Evolutionary conservation across 92 coral and sea anemone genomes (phyloP), one percentile per base, ranked within the genome.

Genomic region (Porites divaricata): DNA sequence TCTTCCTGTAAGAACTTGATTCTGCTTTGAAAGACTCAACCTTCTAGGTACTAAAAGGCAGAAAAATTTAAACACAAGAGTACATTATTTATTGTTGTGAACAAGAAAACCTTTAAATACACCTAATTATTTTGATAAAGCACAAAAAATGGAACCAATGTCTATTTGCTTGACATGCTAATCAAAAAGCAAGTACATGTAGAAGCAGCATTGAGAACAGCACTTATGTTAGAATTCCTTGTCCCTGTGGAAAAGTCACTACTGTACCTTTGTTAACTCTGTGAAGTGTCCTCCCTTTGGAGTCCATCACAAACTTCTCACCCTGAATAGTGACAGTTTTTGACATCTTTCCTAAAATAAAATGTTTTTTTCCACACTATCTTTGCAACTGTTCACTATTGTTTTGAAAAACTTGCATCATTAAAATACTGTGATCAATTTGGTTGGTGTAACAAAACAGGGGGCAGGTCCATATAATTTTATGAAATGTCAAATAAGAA

Each of bases 301-400:
- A 74, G 50, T 91, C 84, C 90, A 91, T 80, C 19, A 88, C 72
- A 86, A 91, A 95, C 50, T 85, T 84, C 72, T 86, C 91, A 19
- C 98, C 98, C 26, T 93, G 81, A 71, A 95, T 91, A 35, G 81
- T 89, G 17, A 93, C 84, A 4, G 84, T 89, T 75, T 89, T 77
- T 8, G 96, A 81, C 62, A 86, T 74, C 75, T 81, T 87, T 72
- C 80, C 91, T 83, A 20, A 49, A 82, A 20, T 65, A 21, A 23
- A 61, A 14, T 74, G 17, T 26, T 0, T 3, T 67, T 68, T 22
- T 1, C 9, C 14, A 62, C 53, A 25, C 78, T 35, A 35, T 35
- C 7, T 35, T 35, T 35, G 45, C 45, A 35, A 35, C 45, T 35
- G 45, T 35, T 35, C 45, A 35, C 45, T 4, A 35, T 35, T 35